Conservation (phyloP, 2,888 invertebrate species). For the Drosophila ustulata region DNA sequence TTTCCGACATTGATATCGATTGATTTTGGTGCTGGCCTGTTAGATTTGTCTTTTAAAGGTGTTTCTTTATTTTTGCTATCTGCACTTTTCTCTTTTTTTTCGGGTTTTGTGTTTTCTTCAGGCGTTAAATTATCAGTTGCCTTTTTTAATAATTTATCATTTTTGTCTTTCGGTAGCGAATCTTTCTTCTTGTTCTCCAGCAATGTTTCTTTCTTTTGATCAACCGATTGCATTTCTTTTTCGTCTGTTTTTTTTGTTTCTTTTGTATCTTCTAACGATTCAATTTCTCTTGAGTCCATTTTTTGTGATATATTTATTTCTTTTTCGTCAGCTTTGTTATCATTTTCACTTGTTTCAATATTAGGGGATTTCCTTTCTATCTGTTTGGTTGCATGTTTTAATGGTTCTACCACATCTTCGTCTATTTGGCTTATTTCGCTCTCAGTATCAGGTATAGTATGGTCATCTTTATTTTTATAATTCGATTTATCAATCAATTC, state of each 20-base stretch:
- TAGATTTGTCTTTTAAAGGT: background rate
- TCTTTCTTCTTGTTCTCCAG: background rate
- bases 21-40: too few relatives aligned
- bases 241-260: constrained; percentile 6
- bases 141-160: background rate
- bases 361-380: constrained; percentile 45
- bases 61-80: background rate
- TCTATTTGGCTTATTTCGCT: background rate
- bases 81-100: background rate
- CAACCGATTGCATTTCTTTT: background rate
- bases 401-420: background rate
- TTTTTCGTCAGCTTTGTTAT: constrained; percentile 7
- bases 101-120: background rate
- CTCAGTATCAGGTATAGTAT: background rate
- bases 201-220: constrained; percentile 6
- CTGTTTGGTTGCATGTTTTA: background rate
- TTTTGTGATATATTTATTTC: background rate
- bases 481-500: constrained; percentile 1
- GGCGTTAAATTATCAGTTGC: too few relatives aligned
- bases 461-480: background rate
- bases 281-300: constrained; percentile 51
- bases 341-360: constrained; percentile 7
- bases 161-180: background rate
- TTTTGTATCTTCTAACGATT: constrained; percentile 67
- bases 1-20: background rate